These are phyloP conservation scores for Heliothis virescens DNA, from an alignment of 1,140 invertebrate genomes.

Conservation along the genomic window DNA sequence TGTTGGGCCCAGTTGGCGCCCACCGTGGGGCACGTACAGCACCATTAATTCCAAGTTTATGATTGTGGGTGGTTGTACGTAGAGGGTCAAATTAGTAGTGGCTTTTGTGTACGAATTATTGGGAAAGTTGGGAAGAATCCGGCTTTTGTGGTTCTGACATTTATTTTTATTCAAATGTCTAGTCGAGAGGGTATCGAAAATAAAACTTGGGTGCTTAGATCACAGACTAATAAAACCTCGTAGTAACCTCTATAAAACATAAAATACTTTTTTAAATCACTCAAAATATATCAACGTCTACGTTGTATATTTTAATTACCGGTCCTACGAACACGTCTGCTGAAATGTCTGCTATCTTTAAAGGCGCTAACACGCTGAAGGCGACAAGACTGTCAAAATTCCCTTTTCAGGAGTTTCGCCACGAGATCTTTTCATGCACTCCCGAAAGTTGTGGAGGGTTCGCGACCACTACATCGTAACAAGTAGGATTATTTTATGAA, in stretches of 20 bases:
- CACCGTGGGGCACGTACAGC: constrained; percentile 56
- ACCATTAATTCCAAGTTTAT: constrained; percentile 23
- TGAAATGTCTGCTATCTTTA: constrained; percentile 12
- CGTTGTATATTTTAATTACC: constrained; percentile 13
- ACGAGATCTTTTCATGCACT: constrained; percentile 29
- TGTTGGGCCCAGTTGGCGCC: constrained; percentile 67
- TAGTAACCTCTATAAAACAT: too few species aligned
- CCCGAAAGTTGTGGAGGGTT: constrained; percentile 12
- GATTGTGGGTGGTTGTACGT: constrained; percentile 26
- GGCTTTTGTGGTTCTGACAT: too few species aligned
- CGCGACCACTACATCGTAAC: constrained; percentile 4
- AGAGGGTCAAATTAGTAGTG: not conserved
- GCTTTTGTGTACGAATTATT: not conserved
- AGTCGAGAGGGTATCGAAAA: too few species aligned
- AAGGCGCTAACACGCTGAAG: constrained; percentile 6
- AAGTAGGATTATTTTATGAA: not conserved
- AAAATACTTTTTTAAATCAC: too few species aligned
- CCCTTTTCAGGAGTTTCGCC: constrained; percentile 18
- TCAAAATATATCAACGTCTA: not conserved
- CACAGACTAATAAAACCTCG: too few species aligned
- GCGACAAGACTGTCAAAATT: constrained; percentile 39
- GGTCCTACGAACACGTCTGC: not conserved
- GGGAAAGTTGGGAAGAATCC: not conserved
- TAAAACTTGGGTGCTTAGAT: too few species aligned
- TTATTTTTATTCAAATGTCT: too few species aligned